phyloP scores from a whole-genome alignment of 1,140 invertebrate species.

The Apis florea region DNA sequence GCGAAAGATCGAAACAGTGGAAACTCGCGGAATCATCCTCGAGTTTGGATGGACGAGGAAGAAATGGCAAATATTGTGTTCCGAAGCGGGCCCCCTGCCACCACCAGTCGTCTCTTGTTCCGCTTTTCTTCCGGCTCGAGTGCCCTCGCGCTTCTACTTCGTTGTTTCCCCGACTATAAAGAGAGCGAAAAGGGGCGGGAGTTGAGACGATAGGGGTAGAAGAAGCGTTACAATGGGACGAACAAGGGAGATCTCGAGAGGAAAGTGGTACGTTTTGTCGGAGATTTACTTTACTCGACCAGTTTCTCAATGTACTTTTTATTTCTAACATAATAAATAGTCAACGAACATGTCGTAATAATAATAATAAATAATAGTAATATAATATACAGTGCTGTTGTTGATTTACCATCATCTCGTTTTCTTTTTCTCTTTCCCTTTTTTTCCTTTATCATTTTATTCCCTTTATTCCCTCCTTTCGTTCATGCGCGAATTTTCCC shows the following conservation, averaged over 20 bases:
- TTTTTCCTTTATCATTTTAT: neutral
- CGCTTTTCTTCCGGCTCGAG: constrained; percentile 31
- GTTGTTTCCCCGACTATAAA: constrained; percentile 6
- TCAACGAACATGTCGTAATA: constrained; percentile 74
- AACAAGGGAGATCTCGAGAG: neutral
- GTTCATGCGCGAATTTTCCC: neutral
- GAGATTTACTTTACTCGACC: neutral
- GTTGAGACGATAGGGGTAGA: neutral
- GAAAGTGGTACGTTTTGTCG: neutral
- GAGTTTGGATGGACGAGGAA: neutral
- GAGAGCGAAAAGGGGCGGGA: neutral
- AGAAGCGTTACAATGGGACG: neutral
- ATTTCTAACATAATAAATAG: constrained; percentile 76
- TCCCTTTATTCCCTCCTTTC: neutral
- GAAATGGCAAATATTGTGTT: constrained; percentile 33
- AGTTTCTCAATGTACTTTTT: constrained; percentile 60
- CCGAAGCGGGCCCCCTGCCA: neutral
- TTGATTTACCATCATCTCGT: constrained; percentile 14
- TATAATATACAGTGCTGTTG: constrained; percentile 67
- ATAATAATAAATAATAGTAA: constrained; percentile 65
- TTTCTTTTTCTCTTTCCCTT: neutral
- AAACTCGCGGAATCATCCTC: constrained; percentile 8
- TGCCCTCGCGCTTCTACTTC: constrained; percentile 8
- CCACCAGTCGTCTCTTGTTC: constrained; percentile 1
- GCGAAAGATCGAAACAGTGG: constrained; percentile 20